Evolutionary conservation across 1,140 invertebrate species (phyloP), one percentile per base, ranked within the genome.

Genomic region (Drosophila truncata): DNA sequence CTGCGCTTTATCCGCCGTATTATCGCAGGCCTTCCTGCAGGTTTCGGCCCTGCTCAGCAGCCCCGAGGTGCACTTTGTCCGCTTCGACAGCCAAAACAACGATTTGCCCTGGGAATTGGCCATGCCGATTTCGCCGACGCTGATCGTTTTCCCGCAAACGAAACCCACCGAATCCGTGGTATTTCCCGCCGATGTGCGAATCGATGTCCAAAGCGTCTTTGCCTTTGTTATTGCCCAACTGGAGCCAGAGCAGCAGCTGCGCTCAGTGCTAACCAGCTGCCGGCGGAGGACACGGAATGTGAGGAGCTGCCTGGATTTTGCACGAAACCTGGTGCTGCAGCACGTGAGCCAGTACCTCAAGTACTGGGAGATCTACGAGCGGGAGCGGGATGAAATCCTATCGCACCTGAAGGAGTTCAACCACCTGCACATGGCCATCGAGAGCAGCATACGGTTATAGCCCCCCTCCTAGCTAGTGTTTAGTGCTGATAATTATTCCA

Each of bases 51-150:
- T 81, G 10, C 63, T 92, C 6, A 60, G 77, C 20, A 78, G 78
- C 33, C 55, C 71, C 3, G 73, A 78, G 27, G 20, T 92, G 16
- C 44, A 88, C 33, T 91, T 92, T 14, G 70, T 91, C 20, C 83
- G 91, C 3, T 78, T 92, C 13, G 70, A 92, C 54, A 79, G 65
- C 27, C 67, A 78, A 18, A 57, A 67, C 2, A 92, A 92, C 67
- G 84, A 91, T 55, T 67, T 92, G 31, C 91, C 86, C 2, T 92
- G 91, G 91, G 91, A 92, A 16, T 55, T 91, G 11, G 78, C 80
- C 27, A 92, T 92, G 81, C 39, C 73, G 1, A 33, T 42, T 6
- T 65, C 84, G 3, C 91, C 91, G 10, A 55, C 81, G 4, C 57
- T 92, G 16, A 50, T 92, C n/a, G 83, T 92, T 2, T 92, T 92